phyloP scores from a whole-genome alignment of 1,140 invertebrate species.

The Trachymyrmex septentrionalis region DNA sequence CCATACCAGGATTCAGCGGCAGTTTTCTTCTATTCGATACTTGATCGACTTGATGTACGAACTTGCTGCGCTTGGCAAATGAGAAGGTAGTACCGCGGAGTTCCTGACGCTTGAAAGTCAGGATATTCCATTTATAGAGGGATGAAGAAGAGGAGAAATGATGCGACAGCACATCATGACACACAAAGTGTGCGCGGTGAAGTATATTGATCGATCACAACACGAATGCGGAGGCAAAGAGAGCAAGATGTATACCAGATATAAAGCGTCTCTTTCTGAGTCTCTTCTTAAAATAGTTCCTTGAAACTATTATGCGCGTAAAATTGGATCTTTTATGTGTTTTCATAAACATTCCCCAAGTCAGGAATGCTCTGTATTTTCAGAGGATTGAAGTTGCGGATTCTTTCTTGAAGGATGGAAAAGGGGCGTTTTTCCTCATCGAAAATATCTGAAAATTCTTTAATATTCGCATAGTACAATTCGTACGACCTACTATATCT shows the following conservation, averaged over 20 bases:
- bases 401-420: constrained; percentile 8
- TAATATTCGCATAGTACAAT: constrained; percentile 53
- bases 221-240: not conserved
- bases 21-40: constrained; percentile 52
- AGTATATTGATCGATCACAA: constrained; percentile 21
- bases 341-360: constrained; percentile 48
- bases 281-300: not conserved
- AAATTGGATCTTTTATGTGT: constrained; percentile 49
- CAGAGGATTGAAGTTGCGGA: constrained; percentile 8
- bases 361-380: constrained; percentile 35
- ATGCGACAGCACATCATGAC: constrained; percentile 32
- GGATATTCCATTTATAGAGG: constrained; percentile 31
- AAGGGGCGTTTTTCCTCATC: constrained; percentile 21
- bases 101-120: not conserved
- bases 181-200: not conserved
- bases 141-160: not conserved
- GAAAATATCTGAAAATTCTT: constrained; percentile 48
- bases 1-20: constrained; percentile 9
- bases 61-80: constrained; percentile 24
- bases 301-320: constrained; percentile 29
- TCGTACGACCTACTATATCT: constrained; percentile 17
- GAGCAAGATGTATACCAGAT: not conserved
- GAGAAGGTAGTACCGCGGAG: constrained; percentile 1
- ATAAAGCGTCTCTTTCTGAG: constrained; percentile 1
- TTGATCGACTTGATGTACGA: constrained; percentile 8